phyloP scores from a whole-genome alignment of 1,140 invertebrate genomes.

The Campoletis sonorensis region DNA sequence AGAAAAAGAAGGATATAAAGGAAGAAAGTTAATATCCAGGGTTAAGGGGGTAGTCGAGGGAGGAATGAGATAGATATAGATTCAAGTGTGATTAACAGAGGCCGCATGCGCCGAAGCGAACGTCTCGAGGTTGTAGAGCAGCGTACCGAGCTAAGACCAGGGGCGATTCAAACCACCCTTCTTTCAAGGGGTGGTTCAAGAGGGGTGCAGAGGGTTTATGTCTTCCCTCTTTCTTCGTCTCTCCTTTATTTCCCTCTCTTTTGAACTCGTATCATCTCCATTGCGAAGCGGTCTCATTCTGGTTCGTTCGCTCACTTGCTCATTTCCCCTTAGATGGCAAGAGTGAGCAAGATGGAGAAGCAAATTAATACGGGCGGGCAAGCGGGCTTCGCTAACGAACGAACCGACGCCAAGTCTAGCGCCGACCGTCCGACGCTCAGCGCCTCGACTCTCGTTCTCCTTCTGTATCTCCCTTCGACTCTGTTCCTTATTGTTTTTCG shows the following conservation, averaged over 20 bases:
- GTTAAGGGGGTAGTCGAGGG: slow-evolving; percentile 37
- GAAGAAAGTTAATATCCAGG: slow-evolving; percentile 16
- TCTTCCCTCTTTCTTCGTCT: slow-evolving; percentile 47
- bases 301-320: slow-evolving; percentile 29
- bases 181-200: slow-evolving; percentile 52
- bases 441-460: slow-evolving; percentile 59
- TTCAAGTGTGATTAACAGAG: slow-evolving; percentile 65
- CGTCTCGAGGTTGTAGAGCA: slow-evolving; percentile 53
- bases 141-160: slow-evolving; percentile 62
- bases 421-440: slow-evolving; percentile 68
- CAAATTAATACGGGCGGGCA: slow-evolving; percentile 75
- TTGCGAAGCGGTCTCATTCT: slow-evolving; percentile 20
- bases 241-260: not conserved
- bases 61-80: slow-evolving; percentile 35
- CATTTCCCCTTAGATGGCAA: slow-evolving; percentile 37
- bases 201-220: slow-evolving; percentile 52
- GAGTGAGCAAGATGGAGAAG: slow-evolving; percentile 60
- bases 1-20: not conserved
- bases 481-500: slow-evolving; percentile 54
- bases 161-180: slow-evolving; percentile 63
- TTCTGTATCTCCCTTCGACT: slow-evolving; percentile 48
- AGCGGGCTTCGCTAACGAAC: slow-evolving; percentile 73
- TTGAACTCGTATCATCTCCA: not conserved
- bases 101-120: slow-evolving; percentile 68
- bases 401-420: slow-evolving; percentile 73